phyloP scores from a whole-genome alignment of 1,140 invertebrate species.

The Halictus rubicundus region DNA sequence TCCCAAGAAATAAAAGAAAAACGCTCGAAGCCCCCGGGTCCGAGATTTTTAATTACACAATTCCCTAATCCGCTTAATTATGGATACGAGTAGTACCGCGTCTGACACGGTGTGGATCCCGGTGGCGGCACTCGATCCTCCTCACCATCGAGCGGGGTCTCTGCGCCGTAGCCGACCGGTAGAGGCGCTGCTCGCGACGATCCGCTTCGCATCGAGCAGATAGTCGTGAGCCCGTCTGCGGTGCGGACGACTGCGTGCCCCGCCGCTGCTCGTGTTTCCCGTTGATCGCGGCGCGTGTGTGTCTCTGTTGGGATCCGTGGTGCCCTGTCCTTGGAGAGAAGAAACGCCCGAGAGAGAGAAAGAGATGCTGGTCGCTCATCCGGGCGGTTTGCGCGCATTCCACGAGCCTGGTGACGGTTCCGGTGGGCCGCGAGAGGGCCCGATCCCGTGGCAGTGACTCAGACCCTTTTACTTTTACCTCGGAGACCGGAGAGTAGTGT shows the following conservation, averaged over 20 bases:
- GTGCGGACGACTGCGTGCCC: conserved; percentile 64
- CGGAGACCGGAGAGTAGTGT: too few relatives aligned
- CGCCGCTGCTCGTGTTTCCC: neutral
- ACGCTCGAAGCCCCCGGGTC: too few relatives aligned
- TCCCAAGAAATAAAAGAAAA: too few relatives aligned
- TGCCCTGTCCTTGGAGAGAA: neutral
- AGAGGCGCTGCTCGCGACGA: conserved; percentile 66
- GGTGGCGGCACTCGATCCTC: neutral
- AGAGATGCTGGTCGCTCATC: neutral
- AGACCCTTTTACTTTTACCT: conserved; percentile 43
- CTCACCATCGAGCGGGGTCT: conserved; percentile 16
- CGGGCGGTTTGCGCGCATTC: conserved; percentile 16
- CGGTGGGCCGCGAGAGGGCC: neutral
- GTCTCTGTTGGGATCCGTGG: neutral
- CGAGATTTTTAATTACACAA: too few relatives aligned
- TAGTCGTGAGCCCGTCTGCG: conserved; percentile 72
- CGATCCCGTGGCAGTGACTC: conserved; percentile 30
- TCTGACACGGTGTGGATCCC: neutral
- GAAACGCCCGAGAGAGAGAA: neutral
- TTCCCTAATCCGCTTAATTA: neutral
- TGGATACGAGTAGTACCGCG: neutral
- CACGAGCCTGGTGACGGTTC: conserved; percentile 1
- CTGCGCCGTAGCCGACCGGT: conserved; percentile 45
- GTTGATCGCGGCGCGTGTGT: neutral
- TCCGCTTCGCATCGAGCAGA: conserved; percentile 67